Evolutionary conservation across 2,888 invertebrate genomes (phyloP).

Genomic region (Mechanitis mazaeus): DNA sequence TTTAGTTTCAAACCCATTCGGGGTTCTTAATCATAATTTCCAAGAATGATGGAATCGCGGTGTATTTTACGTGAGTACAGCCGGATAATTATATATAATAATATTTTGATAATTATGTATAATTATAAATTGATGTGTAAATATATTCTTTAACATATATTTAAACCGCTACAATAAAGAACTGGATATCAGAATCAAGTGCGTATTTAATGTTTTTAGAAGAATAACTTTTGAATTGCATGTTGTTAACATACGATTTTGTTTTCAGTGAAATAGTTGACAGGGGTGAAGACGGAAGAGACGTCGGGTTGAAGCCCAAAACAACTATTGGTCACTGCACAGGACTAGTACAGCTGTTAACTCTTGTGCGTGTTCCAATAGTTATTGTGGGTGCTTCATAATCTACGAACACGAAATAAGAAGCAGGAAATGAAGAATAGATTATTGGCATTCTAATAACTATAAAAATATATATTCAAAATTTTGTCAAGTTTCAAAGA

Average conservation of each 20-base stretch:
- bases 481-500: conserved; percentile 5
- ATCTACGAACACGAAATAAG: conserved; percentile 45
- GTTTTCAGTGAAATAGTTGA: conserved; percentile 24
- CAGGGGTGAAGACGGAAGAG: conserved; percentile 19
- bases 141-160: no score
- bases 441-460: conserved; percentile 20
- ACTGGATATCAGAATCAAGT: no score
- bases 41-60: no score
- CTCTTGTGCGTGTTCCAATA: conserved; percentile 99
- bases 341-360: conserved; percentile 88
- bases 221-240: conserved; percentile 5
- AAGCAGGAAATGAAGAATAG: neutral
- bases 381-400: conserved; percentile 90
- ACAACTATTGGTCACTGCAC: conserved; percentile 99
- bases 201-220: neutral
- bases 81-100: no score
- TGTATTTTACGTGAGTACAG: no score
- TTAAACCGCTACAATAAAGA: no score
- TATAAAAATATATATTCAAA: neutral
- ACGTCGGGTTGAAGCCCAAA: conserved; percentile 79
- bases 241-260: conserved; percentile 26
- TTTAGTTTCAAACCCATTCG: no score
- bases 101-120: no score
- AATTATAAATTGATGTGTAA: no score
- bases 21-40: no score